These are phyloP conservation scores for Deroplatys truncata DNA, from an alignment of 2,888 invertebrate species.

Conservation along the genomic window DNA sequence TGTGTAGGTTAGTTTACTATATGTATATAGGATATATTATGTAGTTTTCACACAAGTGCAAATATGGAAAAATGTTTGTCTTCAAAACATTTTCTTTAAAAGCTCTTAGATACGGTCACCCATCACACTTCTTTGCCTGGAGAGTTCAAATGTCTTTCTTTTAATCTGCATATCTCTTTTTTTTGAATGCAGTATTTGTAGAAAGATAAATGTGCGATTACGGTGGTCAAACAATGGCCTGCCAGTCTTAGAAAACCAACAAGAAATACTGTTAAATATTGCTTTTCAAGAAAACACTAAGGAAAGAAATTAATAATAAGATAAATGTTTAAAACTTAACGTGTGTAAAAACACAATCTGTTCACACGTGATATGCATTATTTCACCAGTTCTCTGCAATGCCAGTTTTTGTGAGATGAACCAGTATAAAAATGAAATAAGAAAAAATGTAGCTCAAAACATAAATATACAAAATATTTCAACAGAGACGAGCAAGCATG, in stretches of 20 bases:
- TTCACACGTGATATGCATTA: conserved; percentile 12
- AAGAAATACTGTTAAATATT: conserved; percentile 15
- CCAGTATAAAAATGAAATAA: background rate
- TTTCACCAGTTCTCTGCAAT: background rate
- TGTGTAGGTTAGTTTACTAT: conserved; percentile 7
- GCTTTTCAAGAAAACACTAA: conserved; percentile 12
- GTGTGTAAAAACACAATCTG: no score
- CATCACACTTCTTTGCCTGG: background rate
- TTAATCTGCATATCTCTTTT: background rate
- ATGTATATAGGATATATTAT: background rate
- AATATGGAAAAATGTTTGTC: conserved; percentile 4
- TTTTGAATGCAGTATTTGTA: background rate
- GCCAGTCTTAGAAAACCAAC: conserved; percentile 6
- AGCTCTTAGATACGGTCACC: background rate
- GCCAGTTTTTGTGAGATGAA: background rate
- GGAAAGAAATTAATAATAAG: background rate
- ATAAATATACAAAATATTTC: background rate
- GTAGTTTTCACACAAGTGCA: conserved; percentile 12
- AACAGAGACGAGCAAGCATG: background rate
- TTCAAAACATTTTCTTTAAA: conserved; percentile 5
- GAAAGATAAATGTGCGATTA: conserved; percentile 2
- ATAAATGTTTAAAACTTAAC: background rate
- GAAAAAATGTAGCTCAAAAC: background rate
- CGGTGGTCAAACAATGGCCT: conserved; percentile 13
- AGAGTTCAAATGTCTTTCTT: background rate